These are phyloP conservation scores for Drosophila bocqueti DNA, from an alignment of 1,140 invertebrate species.

Conservation along the genomic window DNA sequence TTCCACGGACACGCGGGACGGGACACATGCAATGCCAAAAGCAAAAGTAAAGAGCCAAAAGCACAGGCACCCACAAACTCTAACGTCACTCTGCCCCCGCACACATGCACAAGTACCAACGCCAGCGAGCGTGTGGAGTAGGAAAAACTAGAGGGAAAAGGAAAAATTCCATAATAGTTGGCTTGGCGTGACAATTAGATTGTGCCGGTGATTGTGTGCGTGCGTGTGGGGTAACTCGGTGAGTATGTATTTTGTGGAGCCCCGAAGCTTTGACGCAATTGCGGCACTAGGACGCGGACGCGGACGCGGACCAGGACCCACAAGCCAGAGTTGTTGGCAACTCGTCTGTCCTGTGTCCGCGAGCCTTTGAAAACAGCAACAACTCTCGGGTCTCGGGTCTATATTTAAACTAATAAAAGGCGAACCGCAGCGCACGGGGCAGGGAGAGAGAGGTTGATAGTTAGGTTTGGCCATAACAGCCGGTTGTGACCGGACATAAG, in stretches of 20 bases:
- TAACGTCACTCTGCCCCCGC: slow-evolving; percentile 59
- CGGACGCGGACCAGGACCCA: not conserved
- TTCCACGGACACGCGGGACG: slow-evolving; percentile 55
- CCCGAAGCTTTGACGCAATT: slow-evolving; percentile 71
- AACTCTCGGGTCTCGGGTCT: slow-evolving; percentile 66
- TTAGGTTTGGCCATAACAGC: slow-evolving; percentile 32
- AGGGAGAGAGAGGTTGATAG: slow-evolving; percentile 11
- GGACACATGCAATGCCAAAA: slow-evolving; percentile 77
- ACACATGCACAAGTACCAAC: not conserved
- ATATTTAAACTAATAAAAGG: slow-evolving; percentile 83
- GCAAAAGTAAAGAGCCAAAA: slow-evolving; percentile 63
- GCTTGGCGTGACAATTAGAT: slow-evolving; percentile 81
- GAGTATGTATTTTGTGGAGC: slow-evolving; percentile 38
- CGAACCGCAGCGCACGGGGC: slow-evolving; percentile 36
- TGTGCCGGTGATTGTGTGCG: slow-evolving; percentile 34
- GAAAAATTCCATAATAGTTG: slow-evolving; percentile 81
- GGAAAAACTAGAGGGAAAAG: slow-evolving; percentile 57
- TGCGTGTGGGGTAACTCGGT: slow-evolving; percentile 17
- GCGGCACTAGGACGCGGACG: slow-evolving; percentile 50
- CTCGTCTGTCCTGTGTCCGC: not conserved
- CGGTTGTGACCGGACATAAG: slow-evolving; percentile 38
- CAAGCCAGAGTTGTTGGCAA: not conserved
- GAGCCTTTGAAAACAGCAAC: slow-evolving; percentile 58
- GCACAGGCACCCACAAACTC: slow-evolving; percentile 49
- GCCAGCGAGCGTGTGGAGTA: too few relatives aligned